phyloP scores from a whole-genome alignment of 2,888 invertebrate genomes.

The Pollenia griseotomentosa region DNA sequence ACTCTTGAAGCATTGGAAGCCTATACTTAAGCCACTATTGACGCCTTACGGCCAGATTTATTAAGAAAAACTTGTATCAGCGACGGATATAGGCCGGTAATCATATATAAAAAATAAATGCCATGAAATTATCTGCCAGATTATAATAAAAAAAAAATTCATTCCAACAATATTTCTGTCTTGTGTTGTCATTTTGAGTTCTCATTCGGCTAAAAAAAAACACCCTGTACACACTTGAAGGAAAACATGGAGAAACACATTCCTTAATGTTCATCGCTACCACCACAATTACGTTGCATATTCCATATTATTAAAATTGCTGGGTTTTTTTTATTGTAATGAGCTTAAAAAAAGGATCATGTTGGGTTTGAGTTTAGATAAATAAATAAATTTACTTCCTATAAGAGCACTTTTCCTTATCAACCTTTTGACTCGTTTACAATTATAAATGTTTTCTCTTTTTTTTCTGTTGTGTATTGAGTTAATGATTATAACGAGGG shows the following conservation, averaged over 20 bases:
- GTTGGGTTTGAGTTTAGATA: constrained; percentile 25
- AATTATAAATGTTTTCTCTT: constrained; percentile 59
- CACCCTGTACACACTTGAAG: not conserved
- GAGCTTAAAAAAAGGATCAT: not conserved
- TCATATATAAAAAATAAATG: too few relatives aligned
- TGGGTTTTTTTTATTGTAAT: not conserved
- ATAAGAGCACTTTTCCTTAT: constrained; percentile 61
- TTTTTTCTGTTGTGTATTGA: not conserved
- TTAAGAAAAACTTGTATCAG: too few relatives aligned
- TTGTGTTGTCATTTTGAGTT: too few relatives aligned
- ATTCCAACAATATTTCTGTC: too few relatives aligned
- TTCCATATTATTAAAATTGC: not conserved
- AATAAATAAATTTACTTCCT: constrained; percentile 44
- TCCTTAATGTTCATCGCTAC: constrained; percentile 50
- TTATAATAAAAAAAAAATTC: too few relatives aligned
- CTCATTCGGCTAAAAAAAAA: too few relatives aligned
- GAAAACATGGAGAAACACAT: not conserved
- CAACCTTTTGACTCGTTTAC: constrained; percentile 57
- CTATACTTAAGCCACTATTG: too few relatives aligned
- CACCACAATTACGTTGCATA: constrained; percentile 52
- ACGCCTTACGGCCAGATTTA: too few relatives aligned
- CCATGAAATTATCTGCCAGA: too few relatives aligned
- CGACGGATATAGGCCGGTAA: too few relatives aligned
- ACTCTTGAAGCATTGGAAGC: too few relatives aligned
- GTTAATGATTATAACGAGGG: constrained; percentile 29